A percentile compares a stretch with the other conserved stretches of the same genome.
phyloP scores from a whole-genome alignment of 2,888 invertebrate genomes.

The Drosophila histrio region DNA sequence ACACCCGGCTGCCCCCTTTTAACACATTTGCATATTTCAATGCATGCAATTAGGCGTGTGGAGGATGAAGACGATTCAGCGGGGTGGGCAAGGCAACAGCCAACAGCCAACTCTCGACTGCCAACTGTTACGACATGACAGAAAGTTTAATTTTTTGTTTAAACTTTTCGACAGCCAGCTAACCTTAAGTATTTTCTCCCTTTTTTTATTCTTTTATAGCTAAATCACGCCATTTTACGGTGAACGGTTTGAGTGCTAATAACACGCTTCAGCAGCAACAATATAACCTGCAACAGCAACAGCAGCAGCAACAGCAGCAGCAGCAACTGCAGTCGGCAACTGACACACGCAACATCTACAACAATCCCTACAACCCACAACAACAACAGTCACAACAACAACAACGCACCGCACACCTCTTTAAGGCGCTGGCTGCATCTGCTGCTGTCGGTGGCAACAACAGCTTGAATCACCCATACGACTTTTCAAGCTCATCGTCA shows the following conservation, averaged over 20 bases:
- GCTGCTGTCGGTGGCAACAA: conserved; percentile 64
- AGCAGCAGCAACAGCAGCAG: conserved; percentile 80
- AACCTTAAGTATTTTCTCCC: conserved; percentile 12
- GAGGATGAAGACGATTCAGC: background rate
- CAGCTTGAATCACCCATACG: conserved; percentile 77
- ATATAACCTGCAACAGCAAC: conserved; percentile 85
- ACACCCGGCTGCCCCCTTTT: background rate
- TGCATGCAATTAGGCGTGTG: conserved; percentile 74
- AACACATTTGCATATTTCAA: conserved; percentile 80
- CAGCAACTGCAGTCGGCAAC: conserved; percentile 84
- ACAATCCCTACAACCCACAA: conserved; percentile 84
- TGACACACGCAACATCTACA: conserved; percentile 86
- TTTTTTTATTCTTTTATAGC: conserved; percentile 80
- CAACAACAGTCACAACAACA: conserved; percentile 64
- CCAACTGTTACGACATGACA: conserved; percentile 56
- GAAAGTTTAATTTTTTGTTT: conserved; percentile 47
- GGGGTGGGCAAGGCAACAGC: background rate
- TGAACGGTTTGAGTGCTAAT: conserved; percentile 84
- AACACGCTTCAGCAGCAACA: conserved; percentile 83
- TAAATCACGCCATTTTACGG: conserved; percentile 93
- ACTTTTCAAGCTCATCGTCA: conserved; percentile 79
- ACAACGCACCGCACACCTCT: conserved; percentile 78
- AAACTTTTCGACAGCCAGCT: conserved; percentile 35
- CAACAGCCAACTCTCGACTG: background rate
- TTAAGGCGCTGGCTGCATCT: conserved; percentile 77